phyloP scores from a whole-genome alignment of 64 coral and sea anemone species.

The Porites australiensis region DNA sequence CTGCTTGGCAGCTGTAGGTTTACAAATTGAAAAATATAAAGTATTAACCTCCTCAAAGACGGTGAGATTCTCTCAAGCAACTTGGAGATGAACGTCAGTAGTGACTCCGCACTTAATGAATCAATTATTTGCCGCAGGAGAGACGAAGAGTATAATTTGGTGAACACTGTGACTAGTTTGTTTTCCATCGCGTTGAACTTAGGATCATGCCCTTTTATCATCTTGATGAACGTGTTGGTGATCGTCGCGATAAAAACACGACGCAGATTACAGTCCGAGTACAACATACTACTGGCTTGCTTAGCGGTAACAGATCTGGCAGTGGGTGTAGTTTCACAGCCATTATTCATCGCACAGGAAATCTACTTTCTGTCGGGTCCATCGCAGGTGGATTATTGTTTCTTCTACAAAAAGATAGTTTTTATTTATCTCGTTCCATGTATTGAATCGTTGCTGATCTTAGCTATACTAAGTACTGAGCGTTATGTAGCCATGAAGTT shows the following conservation, averaged over 20 bases:
- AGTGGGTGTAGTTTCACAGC: not conserved
- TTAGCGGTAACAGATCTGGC: not conserved
- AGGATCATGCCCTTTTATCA: not conserved
- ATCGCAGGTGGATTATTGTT: not conserved
- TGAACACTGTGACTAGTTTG: not conserved
- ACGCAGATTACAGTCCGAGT: not conserved
- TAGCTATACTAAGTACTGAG: too few species aligned
- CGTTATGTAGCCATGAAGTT: not conserved
- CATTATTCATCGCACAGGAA: too few species aligned
- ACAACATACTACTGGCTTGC: too few species aligned
- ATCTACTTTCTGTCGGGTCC: too few species aligned
- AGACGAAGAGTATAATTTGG: not conserved
- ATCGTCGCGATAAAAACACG: not conserved
- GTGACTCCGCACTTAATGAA: too few species aligned
- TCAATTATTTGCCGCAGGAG: not conserved
- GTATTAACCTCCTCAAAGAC: too few species aligned
- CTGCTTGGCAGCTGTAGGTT: too few species aligned
- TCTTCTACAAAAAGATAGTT: not conserved
- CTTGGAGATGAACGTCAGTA: not conserved
- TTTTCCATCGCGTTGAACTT: too few species aligned
- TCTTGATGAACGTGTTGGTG: slow-evolving; percentile 19
- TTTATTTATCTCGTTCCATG: not conserved
- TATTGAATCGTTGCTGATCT: too few species aligned
- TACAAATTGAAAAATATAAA: too few species aligned
- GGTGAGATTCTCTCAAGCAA: too few species aligned